Percentiles rank a stretch among this genome's conserved stretches.
Conservation (phyloP, 2,113 vertebrate species). For the Lepus timidus region DNA sequence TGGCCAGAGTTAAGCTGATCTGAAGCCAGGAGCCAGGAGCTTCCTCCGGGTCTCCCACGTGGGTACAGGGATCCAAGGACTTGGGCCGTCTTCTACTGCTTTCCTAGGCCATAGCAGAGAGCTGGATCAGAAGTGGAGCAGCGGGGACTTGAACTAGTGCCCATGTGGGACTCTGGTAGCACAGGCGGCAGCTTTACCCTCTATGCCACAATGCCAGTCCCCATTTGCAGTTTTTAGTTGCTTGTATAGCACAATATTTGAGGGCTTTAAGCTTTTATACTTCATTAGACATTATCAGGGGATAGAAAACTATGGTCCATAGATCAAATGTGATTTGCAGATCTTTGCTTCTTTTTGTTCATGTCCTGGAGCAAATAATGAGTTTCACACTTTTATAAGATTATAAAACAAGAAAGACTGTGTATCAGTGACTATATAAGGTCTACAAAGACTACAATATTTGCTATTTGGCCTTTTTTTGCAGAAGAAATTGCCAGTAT, state of each 20-base stretch:
- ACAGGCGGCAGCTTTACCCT: too few species aligned
- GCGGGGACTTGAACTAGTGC: too few species aligned
- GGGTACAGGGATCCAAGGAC: too few species aligned
- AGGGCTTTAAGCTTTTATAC: slow-evolving; percentile 96
- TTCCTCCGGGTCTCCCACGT: too few species aligned
- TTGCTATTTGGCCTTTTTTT: neutral
- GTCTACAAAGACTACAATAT: neutral
- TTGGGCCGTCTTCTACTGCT: too few species aligned
- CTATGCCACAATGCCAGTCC: slow-evolving; percentile 58
- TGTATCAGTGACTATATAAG: neutral
- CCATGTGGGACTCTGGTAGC: too few species aligned
- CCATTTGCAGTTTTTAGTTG: slow-evolving; percentile 96
- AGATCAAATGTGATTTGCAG: neutral
- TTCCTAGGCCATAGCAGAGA: too few species aligned
- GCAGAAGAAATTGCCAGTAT: neutral
- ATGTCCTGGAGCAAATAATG: neutral
- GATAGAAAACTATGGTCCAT: neutral
- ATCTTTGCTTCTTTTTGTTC: neutral
- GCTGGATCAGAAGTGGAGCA: too few species aligned
- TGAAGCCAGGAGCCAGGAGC: too few species aligned
- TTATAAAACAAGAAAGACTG: slow-evolving; percentile 4
- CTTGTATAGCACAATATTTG: slow-evolving; percentile 93
- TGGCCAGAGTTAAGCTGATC: too few species aligned
- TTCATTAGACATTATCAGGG: slow-evolving; percentile 90
- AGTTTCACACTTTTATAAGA: neutral